Evolutionary conservation across 2,797 vertebrate species (phyloP).

Genomic region (Enteromius treurensis): DNA sequence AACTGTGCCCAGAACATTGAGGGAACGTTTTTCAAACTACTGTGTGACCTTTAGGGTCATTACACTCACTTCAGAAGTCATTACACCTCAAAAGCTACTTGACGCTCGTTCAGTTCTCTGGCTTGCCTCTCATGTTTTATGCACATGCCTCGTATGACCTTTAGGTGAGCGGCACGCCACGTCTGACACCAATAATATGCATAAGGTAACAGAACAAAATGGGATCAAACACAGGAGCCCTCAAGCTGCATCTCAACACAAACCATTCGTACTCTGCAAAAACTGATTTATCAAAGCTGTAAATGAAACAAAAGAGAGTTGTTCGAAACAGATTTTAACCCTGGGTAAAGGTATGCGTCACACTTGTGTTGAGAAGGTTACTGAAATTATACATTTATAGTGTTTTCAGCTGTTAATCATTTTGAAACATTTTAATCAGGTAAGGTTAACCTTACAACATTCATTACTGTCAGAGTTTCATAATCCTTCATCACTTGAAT

Average conservation of each 20-base stretch:
- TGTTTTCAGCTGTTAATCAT: not conserved
- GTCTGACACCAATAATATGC: conserved; percentile 30
- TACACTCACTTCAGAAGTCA: conserved; percentile 34
- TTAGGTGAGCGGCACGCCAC: not conserved
- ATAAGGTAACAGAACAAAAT: conserved; percentile 26
- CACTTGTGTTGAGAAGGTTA: too few species aligned
- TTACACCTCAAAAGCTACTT: conserved; percentile 16
- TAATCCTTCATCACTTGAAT: too few species aligned
- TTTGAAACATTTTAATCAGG: not conserved
- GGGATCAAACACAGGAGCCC: conserved; percentile 9
- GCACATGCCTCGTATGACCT: conserved; percentile 24
- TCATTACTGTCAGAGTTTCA: too few species aligned
- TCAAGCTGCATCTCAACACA: not conserved
- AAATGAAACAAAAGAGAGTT: not conserved
- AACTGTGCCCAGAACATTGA: conserved; percentile 16
- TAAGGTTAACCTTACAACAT: not conserved
- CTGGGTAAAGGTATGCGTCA: not conserved
- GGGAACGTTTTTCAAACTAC: conserved; percentile 20
- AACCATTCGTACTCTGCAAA: not conserved
- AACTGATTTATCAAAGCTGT: not conserved
- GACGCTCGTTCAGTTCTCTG: conserved; percentile 11
- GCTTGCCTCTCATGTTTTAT: conserved; percentile 37
- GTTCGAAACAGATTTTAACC: not conserved
- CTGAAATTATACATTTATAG: too few species aligned
- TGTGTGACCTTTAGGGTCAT: conserved; percentile 19